These are phyloP conservation scores for Lycodopsis pacificus DNA, from an alignment of 2,797 vertebrate genomes.

Conservation along the genomic window DNA sequence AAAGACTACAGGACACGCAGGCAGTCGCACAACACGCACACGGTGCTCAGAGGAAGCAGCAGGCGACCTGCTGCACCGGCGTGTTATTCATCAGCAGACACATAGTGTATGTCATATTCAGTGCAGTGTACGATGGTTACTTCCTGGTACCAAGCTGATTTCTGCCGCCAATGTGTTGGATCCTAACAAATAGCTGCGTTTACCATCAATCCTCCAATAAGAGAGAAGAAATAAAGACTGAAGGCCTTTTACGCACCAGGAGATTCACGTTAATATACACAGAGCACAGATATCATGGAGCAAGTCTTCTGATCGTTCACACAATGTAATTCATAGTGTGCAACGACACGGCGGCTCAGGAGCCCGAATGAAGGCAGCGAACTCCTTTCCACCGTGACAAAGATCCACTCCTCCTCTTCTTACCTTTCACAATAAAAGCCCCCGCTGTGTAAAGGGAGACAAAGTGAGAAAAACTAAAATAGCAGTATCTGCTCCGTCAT, in stretches of 20 bases:
- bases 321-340: too few species aligned
- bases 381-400: too few species aligned
- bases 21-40: slow-evolving; percentile 41
- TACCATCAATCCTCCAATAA: not conserved
- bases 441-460: not conserved
- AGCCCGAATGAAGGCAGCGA: too few species aligned
- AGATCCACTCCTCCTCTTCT: too few species aligned
- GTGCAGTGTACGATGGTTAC: not conserved
- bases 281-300: too few species aligned
- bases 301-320: too few species aligned
- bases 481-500: not conserved
- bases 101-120: not conserved
- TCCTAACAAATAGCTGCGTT: not conserved
- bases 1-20: slow-evolving; percentile 33
- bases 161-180: not conserved
- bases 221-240: not conserved
- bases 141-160: not conserved
- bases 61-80: not conserved
- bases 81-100: not conserved
- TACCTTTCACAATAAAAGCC: too few species aligned
- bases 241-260: too few species aligned
- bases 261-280: too few species aligned
- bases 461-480: not conserved
- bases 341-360: too few species aligned
- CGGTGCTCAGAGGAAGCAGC: slow-evolving; percentile 26